phyloP scores from a whole-genome alignment of 2,113 vertebrate genomes.

The Poeciliopsis occidentalis region DNA sequence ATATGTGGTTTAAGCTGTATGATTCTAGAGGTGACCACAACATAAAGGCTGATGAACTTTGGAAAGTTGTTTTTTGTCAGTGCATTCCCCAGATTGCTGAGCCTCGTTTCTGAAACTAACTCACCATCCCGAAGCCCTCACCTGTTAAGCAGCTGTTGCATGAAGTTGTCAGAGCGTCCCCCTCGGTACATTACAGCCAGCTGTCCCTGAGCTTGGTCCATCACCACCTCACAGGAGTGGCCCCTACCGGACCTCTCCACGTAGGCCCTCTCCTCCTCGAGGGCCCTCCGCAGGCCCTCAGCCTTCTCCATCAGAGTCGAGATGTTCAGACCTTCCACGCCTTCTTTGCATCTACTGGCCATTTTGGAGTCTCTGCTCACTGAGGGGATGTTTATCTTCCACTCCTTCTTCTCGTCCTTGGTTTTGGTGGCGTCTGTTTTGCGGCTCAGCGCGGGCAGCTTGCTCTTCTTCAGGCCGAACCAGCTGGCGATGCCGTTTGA shows the following conservation, averaged over 20 bases:
- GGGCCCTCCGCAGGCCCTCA: constrained; percentile 89
- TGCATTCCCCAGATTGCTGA: background rate
- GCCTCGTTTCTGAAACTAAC: background rate
- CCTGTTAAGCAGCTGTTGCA: constrained; percentile 97
- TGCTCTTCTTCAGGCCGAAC: constrained; percentile 95
- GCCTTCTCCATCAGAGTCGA: constrained; percentile 97
- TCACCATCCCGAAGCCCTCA: constrained; percentile 59
- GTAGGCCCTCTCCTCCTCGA: constrained; percentile 93
- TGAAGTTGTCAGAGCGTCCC: constrained; percentile 90
- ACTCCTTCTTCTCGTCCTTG: constrained; percentile 83
- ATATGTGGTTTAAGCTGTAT: no score
- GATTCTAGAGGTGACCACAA: background rate
- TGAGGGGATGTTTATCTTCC: constrained; percentile 80
- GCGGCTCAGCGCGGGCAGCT: constrained; percentile 89
- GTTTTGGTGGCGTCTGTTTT: constrained; percentile 83
- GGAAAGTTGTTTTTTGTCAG: background rate
- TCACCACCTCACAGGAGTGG: constrained; percentile 79
- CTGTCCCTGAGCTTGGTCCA: constrained; percentile 85
- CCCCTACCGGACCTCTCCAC: constrained; percentile 86
- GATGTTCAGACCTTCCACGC: constrained; percentile 91
- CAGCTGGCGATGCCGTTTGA: constrained; percentile 91
- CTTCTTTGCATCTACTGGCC: constrained; percentile 83
- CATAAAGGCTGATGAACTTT: background rate
- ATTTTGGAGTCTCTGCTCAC: constrained; percentile 81
- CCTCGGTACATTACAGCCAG: constrained; percentile 90